Evolutionary conservation across 2,113 vertebrate species (phyloP).

Genomic region (Megaceryle torquata): DNA sequence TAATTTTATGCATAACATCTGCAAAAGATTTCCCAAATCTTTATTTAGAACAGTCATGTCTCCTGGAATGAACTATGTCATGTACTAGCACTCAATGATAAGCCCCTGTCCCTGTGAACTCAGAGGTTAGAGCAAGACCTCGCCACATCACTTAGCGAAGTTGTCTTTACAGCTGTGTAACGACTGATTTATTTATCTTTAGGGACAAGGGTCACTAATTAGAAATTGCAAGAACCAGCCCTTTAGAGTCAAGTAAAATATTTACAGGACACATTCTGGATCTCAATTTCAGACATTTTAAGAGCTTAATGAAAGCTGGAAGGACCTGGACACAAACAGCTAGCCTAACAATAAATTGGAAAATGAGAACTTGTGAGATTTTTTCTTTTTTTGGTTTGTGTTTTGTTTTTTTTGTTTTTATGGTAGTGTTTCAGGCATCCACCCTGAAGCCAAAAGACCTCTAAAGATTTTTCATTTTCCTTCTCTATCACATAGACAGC

Average conservation of each 20-base stretch:
- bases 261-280: background rate
- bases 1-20: conserved; percentile 37
- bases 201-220: background rate
- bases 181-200: background rate
- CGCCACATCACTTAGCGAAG: background rate
- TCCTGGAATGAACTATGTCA: conserved; percentile 40
- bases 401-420: background rate
- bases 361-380: background rate
- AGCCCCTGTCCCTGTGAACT: background rate
- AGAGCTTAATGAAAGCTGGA: conserved; percentile 2
- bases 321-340: background rate
- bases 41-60: conserved; percentile 35
- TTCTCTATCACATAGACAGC: background rate
- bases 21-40: conserved; percentile 42
- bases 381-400: background rate
- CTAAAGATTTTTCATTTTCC: background rate
- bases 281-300: background rate
- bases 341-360: background rate
- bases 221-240: background rate
- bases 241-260: background rate
- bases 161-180: background rate
- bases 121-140: background rate
- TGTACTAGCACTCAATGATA: conserved; percentile 15
- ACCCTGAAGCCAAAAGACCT: background rate
- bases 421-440: background rate